phyloP scores from a whole-genome alignment of 2,797 vertebrate species.

The Sebastiscus tertius region DNA sequence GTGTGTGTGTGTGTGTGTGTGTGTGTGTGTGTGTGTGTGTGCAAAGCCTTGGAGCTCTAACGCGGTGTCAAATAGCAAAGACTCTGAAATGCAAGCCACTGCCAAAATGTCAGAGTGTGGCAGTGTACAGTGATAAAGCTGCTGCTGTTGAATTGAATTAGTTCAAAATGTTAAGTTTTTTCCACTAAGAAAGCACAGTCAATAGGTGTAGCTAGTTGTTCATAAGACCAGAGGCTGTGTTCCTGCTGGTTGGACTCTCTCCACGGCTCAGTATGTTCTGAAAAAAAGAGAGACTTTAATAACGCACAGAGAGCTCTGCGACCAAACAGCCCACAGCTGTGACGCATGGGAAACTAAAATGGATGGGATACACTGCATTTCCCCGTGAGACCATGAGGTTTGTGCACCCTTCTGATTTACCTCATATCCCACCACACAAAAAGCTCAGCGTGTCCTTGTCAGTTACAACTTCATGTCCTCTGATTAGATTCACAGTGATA shows the following conservation, averaged over 20 bases:
- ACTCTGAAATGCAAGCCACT: background rate
- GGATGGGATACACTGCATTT: background rate
- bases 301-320: background rate
- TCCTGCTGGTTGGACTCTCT: constrained; percentile 11
- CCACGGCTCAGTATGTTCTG: constrained; percentile 1
- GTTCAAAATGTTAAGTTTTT: constrained; percentile 25
- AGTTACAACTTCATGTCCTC: background rate
- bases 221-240: constrained; percentile 11
- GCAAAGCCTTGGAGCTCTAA: background rate
- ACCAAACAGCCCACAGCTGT: constrained; percentile 2
- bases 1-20: background rate
- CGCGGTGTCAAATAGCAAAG: background rate
- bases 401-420: background rate
- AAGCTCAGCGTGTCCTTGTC: background rate
- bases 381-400: background rate
- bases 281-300: constrained; percentile 17
- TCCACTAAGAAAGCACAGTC: background rate
- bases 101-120: background rate
- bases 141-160: constrained; percentile 12
- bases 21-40: background rate
- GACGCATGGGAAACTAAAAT: background rate
- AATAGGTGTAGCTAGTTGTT: constrained; percentile 18
- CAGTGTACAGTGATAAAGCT: background rate
- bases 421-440: background rate
- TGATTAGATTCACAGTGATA: constrained; percentile 12